Evolutionary conservation across 2,888 invertebrate genomes (phyloP), one percentile per base, ranked within the genome.

Genomic region (Tiphia femorata): DNA sequence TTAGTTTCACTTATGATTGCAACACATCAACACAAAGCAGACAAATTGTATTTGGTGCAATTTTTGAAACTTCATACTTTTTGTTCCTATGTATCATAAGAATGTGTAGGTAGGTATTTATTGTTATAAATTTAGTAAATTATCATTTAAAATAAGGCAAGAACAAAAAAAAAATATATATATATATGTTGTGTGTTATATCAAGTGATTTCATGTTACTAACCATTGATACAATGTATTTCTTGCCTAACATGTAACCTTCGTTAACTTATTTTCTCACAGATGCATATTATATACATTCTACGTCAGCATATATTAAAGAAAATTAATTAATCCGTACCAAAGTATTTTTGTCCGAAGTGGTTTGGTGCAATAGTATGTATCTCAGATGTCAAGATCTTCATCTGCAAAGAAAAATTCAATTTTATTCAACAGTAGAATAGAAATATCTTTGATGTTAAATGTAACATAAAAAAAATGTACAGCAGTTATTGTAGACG

Each of bases 341-440:
- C 98, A 86, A 99, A 99, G 86, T 99, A 99, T 84, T 96, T 97
- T 85, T 95, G 95, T 47, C 98, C 98, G 85, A 99, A 99, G 84
- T 98, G 98, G 85, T 96, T 97, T 6, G 98, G 98, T 6, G 97
- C 96, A 2, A 97, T 92, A 0, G 92, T 92, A 83, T 97, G 95
- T 20, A 99, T 88, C 84, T 99, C 98, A 0, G 98, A 96, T 0
- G 98, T 97, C 53, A 99, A 87, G 72, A 98, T 96, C 84, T 94
- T 97, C 91, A 99, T 90, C 87, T 92, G 16, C 33, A 62, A 64
- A 64, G 58, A 20, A 33, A 27, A 50, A 49, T 8, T n/a, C 2
- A 49, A 20, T 30, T 60, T 52, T 19, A 60, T 3, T 46, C 4
- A 44, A 35, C 7, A 16, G 0, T 12, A 29, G 30, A 6, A 27